Conservation (phyloP, 2,113 vertebrate genomes). For the Saimiri boliviensis region DNA sequence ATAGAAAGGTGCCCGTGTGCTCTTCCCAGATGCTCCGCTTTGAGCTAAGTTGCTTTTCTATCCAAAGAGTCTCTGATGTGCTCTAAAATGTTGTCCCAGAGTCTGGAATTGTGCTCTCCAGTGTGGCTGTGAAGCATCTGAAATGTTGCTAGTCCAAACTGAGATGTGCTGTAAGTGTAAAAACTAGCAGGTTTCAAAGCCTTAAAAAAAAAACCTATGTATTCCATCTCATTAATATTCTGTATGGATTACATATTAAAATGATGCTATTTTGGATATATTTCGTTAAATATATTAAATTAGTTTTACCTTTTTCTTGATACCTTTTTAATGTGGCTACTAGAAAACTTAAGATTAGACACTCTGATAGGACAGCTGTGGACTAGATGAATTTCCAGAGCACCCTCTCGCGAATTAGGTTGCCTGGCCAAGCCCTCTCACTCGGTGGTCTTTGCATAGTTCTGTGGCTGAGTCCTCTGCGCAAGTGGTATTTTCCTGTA, state of each 20-base stretch:
- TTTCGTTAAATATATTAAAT: not conserved
- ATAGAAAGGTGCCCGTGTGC: not conserved
- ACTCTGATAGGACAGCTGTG: not conserved
- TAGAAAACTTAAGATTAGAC: not conserved
- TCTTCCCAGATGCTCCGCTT: not conserved
- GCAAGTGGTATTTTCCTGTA: not conserved
- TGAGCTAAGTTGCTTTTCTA: not conserved
- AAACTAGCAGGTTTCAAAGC: not conserved
- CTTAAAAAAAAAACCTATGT: not conserved
- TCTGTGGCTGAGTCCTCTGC: not conserved
- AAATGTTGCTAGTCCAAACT: not conserved
- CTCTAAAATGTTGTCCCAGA: not conserved
- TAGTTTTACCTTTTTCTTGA: not conserved
- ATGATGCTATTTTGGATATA: not conserved
- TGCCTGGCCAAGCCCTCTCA: not conserved
- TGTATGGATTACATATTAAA: not conserved
- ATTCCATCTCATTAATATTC: not conserved
- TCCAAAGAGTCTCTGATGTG: not conserved
- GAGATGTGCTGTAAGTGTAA: not conserved
- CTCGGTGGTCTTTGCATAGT: not conserved
- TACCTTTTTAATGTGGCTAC: not conserved
- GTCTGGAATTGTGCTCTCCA: not conserved
- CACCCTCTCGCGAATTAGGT: not conserved
- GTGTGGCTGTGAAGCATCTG: not conserved
- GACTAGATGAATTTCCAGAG: not conserved